Percentiles rank a stretch among this genome's conserved stretches.
Evolutionary conservation across 2,113 vertebrate species (phyloP).

Genomic region (Apeltes quadracus): DNA sequence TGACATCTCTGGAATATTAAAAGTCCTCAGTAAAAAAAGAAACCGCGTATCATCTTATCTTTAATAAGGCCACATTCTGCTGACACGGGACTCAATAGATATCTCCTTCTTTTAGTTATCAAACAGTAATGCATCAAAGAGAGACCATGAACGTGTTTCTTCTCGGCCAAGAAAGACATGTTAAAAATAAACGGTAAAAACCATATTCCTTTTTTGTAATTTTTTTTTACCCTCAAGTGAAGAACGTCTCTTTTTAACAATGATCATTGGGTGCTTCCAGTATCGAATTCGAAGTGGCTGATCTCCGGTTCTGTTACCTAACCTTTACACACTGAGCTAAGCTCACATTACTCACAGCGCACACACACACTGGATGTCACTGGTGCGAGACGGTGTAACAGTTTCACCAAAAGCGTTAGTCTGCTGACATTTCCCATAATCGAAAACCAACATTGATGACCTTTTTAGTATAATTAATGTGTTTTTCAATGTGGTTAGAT

Average conservation of each 20-base stretch:
- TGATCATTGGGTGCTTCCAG: background rate
- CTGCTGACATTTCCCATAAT: background rate
- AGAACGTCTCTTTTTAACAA: constrained; percentile 16
- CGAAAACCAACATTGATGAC: background rate
- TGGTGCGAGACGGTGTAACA: background rate
- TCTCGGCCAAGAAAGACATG: constrained; percentile 28
- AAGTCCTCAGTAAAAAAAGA: constrained; percentile 50
- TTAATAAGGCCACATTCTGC: constrained; percentile 51
- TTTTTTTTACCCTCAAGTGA: constrained; percentile 7
- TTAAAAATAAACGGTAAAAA: constrained; percentile 32
- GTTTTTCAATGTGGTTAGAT: constrained; percentile 8
- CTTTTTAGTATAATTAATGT: background rate
- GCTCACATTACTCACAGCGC: background rate
- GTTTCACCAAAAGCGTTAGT: background rate
- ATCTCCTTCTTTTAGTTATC: constrained; percentile 35
- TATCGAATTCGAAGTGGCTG: constrained; percentile 15
- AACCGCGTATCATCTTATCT: constrained; percentile 35
- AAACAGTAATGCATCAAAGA: constrained; percentile 25
- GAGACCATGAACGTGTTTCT: constrained; percentile 9
- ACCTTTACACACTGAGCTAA: constrained; percentile 2
- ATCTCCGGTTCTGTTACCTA: constrained; percentile 19
- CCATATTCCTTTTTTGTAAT: background rate
- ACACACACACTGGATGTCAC: background rate
- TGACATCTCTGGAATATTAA: constrained; percentile 34
- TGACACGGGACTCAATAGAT: constrained; percentile 35